Percentiles rank a stretch among this genome's conserved stretches.
These are phyloP conservation scores for Leucoraja erinaceus DNA, from an alignment of 2,113 vertebrate genomes.

Conservation along the genomic window DNA sequence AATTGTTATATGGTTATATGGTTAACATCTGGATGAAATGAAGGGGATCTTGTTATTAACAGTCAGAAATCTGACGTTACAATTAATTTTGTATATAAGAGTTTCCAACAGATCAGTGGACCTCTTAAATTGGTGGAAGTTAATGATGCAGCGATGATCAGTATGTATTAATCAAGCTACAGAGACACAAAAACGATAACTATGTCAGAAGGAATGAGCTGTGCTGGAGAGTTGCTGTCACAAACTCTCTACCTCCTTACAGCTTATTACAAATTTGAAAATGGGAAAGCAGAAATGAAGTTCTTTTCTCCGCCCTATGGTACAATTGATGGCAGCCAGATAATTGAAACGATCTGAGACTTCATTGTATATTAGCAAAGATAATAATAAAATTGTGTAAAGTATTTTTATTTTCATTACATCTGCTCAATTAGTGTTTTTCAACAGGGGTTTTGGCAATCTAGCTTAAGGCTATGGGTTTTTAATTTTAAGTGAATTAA, in stretches of 20 bases:
- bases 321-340: not conserved
- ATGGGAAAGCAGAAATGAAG: not conserved
- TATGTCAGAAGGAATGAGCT: not conserved
- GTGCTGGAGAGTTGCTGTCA: not conserved
- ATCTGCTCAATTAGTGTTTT: slow-evolving; percentile 6
- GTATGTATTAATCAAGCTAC: not conserved
- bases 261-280: not conserved
- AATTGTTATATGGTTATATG: too few species aligned
- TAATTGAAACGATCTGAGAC: not conserved
- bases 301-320: not conserved
- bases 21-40: not conserved
- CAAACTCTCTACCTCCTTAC: not conserved
- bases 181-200: not conserved
- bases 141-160: not conserved
- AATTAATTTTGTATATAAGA: not conserved
- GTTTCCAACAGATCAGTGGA: not conserved
- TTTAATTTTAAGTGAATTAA: slow-evolving; percentile 19
- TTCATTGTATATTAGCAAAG: not conserved
- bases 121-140: not conserved
- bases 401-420: not conserved
- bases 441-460: not conserved
- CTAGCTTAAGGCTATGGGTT: not conserved
- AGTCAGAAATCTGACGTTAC: not conserved
- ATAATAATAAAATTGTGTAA: not conserved
- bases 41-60: not conserved